Evolutionary conservation across 2,888 invertebrate genomes (phyloP), one percentile per base, ranked within the genome.

Genomic region (Sthenelais limicola): DNA sequence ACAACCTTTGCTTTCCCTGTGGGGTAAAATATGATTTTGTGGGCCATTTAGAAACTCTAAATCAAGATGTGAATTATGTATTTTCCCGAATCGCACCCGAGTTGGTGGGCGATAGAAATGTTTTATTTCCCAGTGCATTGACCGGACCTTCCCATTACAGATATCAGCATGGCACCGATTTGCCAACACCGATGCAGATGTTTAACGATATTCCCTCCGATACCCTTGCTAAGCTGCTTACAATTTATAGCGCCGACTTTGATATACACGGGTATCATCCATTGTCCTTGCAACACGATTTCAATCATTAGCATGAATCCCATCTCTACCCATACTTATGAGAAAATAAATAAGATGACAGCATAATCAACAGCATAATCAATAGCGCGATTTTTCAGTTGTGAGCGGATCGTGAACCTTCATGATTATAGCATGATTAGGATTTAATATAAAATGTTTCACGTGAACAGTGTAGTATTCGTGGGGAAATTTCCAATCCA

Each of bases 241-340:
- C 15, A 12, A 32, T 24, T 3, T 56, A 30, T 28, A 15, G 33
- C 9, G 33, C 18, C 15, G 56, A 56, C 30, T 56, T 56, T 56
- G 56, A 56, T 32, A 7, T 56, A 56, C 35, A 33, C 24, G 56
- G 56, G 32, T 56, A 56, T 21, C 12, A 24, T 5, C 56, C 56
- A 12, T 32, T 56, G n/a, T n/a, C n/a, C n/a, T n/a, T n/a, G n/a
- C n/a, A n/a, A n/a, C n/a, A n/a, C n/a, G n/a, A n/a, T n/a, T n/a
- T n/a, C n/a, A n/a, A n/a, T n/a, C n/a, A n/a, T n/a, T n/a, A n/a
- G n/a, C n/a, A n/a, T n/a, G n/a, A n/a, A n/a, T n/a, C n/a, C n/a
- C n/a, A n/a, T n/a, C n/a, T n/a, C n/a, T n/a, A n/a, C n/a, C n/a
- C n/a, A n/a, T n/a, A n/a, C n/a, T n/a, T n/a, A n/a, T n/a, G n/a